Evolutionary conservation across 1,140 invertebrate genomes (phyloP), one percentile per base, ranked within the genome.

Genomic region (Lepeophtheirus salmonis): DNA sequence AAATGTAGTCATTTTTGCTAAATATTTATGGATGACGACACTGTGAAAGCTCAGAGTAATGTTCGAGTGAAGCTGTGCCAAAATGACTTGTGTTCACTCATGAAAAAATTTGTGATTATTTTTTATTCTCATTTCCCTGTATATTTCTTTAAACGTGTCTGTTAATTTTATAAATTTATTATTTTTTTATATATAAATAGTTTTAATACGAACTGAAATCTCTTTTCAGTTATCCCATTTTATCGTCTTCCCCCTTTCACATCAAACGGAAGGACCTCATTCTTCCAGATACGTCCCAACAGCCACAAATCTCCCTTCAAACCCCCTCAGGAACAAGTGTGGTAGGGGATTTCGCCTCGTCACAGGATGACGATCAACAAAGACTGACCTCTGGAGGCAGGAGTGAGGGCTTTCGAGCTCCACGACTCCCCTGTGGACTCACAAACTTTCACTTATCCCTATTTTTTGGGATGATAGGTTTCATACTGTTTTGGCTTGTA

Each of bases 391-490:
- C 30, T n/a, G 30, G 6, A 6, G 30, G 30, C 6, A 6, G 30
- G n/a, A 41, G 30, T n/a, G n/a, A 41, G 6, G n/a, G 6, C 30
- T 41, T 41, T 41, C n/a, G 6, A 6, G 6, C 30, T 6, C 30
- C 30, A 10, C 30, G 30, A 41, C 26, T 24, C 20, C 55, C 55
- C 22, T 57, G 55, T 21, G 55, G 55, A 17, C 23, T 57, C 23
- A 57, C 55, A 25, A 57, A 41, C 22, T 57, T 57, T 17, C 55
- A 57, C 21, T 57, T 57, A 4, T 26, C 23, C 22, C 26, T 57
- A 10, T 57, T 21, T 21, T 26, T 57, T 24, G 55, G 55, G 16
- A 30, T 57, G 3, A 25, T 57, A 17, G 55, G 55, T 17, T 57
- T 57, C 26, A 25, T 30, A 10, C 16, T 57, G 17, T 57, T 57